Evolutionary conservation across 2,797 vertebrate species (phyloP), one percentile per base, ranked within the genome.

Genomic region (Danio aesculapii): DNA sequence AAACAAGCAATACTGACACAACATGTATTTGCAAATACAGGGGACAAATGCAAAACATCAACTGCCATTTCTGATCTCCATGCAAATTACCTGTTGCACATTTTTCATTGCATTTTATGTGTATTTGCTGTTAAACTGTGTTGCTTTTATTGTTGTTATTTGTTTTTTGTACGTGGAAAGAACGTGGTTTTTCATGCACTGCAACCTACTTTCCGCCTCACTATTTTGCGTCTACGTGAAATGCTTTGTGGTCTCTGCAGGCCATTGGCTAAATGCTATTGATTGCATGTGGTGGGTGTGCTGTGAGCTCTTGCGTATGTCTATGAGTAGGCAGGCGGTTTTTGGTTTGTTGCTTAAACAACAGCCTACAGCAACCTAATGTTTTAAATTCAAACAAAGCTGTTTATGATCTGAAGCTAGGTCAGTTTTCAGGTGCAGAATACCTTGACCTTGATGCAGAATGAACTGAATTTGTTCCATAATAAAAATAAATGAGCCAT

Each of bases 221-320:
- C 21, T 53, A n/a, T 41, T 55, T 2, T 17, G 16, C 11, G 21
- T 39, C 6, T 41, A 70, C 12, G 50, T 30, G 11, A 70, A 16
- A 70, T 55, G 68, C 0, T 5, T 3, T 70, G 68, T 41, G 50
- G 68, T 70, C 6, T 53, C 6, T 41, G 67, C 10, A 70, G 30
- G 50, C 10, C 53, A 70, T n/a, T 41, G 68, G 49, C 14, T 70
- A 0, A 10, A 69, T 21, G 2, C 49, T 69, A 9, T 68, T 68
- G 16, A n/a, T 69, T 70, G 64, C 46, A 46, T 66, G 21, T 16
- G 47, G 21, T 52, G 41, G 21, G 14, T 70, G 68, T 70, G 16
- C 14, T 69, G 67, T 9, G 1, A 52, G 21, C 0, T 1, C 19
- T 69, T 69, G 6, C 8, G 14, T 52, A 19, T 11, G 14, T 39